phyloP scores from a whole-genome alignment of 2,113 vertebrate genomes.

The Thomomys bottae region DNA sequence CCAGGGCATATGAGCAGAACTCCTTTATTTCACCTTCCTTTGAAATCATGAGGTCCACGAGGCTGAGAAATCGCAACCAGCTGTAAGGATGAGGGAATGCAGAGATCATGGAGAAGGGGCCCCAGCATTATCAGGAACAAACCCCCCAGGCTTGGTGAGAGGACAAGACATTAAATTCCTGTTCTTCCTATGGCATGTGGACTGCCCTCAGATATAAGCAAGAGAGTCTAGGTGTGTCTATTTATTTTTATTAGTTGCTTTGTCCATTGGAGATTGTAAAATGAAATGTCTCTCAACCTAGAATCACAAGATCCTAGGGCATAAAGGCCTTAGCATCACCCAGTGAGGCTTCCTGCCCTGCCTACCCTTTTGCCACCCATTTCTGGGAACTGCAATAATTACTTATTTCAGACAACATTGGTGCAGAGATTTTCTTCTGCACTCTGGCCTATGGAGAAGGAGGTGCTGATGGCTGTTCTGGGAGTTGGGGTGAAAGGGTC shows the following conservation, averaged over 20 bases:
- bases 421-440: constrained; percentile 35
- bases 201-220: not conserved
- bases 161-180: not conserved
- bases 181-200: not conserved
- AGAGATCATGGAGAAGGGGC: not conserved
- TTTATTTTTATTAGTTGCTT: constrained; percentile 2
- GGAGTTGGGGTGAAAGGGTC: constrained; percentile 48
- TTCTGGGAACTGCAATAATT: constrained; percentile 30
- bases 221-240: not conserved
- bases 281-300: not conserved
- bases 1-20: not conserved
- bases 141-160: not conserved
- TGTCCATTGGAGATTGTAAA: constrained; percentile 1
- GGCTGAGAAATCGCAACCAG: no score
- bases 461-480: constrained; percentile 34
- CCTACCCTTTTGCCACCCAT: not conserved
- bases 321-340: not conserved
- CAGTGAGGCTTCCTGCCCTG: not conserved
- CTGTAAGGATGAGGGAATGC: no score
- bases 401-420: constrained; percentile 50
- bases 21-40: not conserved
- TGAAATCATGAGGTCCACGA: not conserved
- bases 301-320: not conserved
- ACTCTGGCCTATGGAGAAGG: constrained; percentile 8
- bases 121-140: accelerated